Base-by-base conservation (phyloP, 2,797 vertebrate species). In the Peromyscus nudipes region DNA sequence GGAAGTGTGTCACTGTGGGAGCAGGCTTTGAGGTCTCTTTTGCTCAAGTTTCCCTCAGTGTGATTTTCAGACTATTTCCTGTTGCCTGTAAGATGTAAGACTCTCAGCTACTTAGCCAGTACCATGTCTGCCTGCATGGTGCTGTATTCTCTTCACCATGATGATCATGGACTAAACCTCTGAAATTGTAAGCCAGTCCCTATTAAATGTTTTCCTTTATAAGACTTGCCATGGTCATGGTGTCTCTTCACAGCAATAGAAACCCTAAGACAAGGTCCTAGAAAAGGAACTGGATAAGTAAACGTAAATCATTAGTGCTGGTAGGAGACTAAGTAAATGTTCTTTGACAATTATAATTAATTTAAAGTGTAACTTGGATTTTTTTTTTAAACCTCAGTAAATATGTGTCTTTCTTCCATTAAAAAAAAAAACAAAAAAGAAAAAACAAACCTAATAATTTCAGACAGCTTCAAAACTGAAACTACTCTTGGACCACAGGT, bases 321-420 rank as follows among this genome's bases (percentile, higher is more conserved):
- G 46, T 6, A 11, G 25, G 8, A 6, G 4, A 62, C 40, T 67
- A 49, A 46, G 31, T 6, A 69, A 80, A 69, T 29, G 11, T 9
- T 40, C 19, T 62, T 82, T 57, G 87, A 91, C 1, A 23, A 85
- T 77, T 65, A 62, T 4, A 93, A 52, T 80, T 80, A 90, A 91
- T 62, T 71, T 69, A 95, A 94, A 87, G 71, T 80, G 34, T 49
- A 64, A 95, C 73, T 91, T 92, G n/a, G 23, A 49, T 37, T 43
- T 85, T 96, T n/a, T n/a, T 82, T 85, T 49, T 79, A 34, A 25
- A 46, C 5, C 2, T 52, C 17, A 40, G 67, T 31, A 89, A 69
- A 62, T 29, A 75, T 73, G n/a, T 40, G 13, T 57, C 62, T 87
- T 92, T 55, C n/a, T 77, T 83, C 46, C 52, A 69, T 73, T 73